A percentile compares a stretch with the other conserved stretches of the same genome.
phyloP scores from a whole-genome alignment of 2,888 invertebrate genomes.

The Lasioglossum morio region DNA sequence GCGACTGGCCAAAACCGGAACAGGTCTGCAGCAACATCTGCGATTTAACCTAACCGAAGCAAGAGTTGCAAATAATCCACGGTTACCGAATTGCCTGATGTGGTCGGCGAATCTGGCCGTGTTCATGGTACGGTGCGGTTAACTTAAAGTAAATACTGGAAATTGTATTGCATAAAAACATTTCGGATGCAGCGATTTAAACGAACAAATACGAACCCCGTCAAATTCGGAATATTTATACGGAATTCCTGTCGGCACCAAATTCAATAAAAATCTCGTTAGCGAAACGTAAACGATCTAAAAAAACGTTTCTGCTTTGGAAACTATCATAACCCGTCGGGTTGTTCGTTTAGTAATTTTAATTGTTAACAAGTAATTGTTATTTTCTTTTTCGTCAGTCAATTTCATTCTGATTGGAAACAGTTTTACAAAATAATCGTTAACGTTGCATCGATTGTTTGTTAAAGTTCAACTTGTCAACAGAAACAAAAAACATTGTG shows the following conservation, averaged over 20 bases:
- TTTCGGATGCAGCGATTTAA: not conserved
- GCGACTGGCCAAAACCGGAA: not conserved
- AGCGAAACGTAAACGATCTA: not conserved
- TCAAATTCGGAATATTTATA: not conserved
- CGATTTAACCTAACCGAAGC: constrained; percentile 10
- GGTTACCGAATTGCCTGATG: constrained; percentile 33
- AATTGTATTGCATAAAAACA: not conserved
- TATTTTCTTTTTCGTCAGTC: not conserved
- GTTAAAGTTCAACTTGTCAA: not conserved
- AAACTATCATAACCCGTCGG: not conserved
- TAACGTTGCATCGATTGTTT: not conserved
- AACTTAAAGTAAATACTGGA: constrained; percentile 19
- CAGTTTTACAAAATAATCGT: too few species aligned
- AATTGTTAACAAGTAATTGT: not conserved
- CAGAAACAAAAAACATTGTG: not conserved
- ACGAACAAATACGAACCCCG: not conserved
- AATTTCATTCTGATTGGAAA: not conserved
- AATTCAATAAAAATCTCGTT: not conserved
- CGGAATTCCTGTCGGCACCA: not conserved
- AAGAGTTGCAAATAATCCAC: constrained; percentile 29
- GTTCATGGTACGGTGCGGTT: constrained; percentile 1
- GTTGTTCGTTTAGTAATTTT: not conserved
- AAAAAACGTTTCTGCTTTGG: not conserved
- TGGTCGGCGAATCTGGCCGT: constrained; percentile 8
- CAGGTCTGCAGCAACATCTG: not conserved